Conservation (phyloP, 35 echinoderm and acorn worm species). For the Ptychodera flava region DNA sequence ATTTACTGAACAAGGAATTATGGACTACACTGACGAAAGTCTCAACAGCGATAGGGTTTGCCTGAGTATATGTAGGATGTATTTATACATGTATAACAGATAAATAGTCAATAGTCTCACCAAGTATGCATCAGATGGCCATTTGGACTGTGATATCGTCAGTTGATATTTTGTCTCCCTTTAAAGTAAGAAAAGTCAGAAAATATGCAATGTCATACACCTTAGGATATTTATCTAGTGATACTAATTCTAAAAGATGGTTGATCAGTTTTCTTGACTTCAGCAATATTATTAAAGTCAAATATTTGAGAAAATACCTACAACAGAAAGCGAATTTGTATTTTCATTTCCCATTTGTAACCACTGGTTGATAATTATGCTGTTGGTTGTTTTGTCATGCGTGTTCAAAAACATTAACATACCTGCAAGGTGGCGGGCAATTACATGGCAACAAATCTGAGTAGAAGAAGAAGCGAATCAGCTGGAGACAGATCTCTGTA, state of each 20-base stretch:
- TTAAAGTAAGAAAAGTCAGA: neutral
- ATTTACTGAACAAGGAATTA: neutral
- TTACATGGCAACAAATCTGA: neutral
- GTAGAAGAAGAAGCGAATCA: neutral
- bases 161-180: conserved; percentile 20
- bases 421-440: neutral
- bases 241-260: neutral
- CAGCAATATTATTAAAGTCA: neutral
- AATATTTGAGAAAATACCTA: too few species aligned
- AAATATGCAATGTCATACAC: neutral
- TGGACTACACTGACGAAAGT: neutral
- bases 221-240: neutral
- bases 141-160: conserved; percentile 34
- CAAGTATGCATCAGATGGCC: conserved; percentile 46
- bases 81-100: too few species aligned
- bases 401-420: too few species aligned
- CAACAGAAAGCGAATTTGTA: too few species aligned
- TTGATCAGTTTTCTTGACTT: neutral
- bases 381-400: too few species aligned
- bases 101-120: too few species aligned
- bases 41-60: neutral
- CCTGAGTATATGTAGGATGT: too few species aligned
- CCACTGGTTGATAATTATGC: neutral
- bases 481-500: neutral
- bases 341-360: too few species aligned